A percentile compares a stretch with the other conserved stretches of the same genome.
phyloP scores from a whole-genome alignment of 2,113 vertebrate genomes.

The Origma solitaria region DNA sequence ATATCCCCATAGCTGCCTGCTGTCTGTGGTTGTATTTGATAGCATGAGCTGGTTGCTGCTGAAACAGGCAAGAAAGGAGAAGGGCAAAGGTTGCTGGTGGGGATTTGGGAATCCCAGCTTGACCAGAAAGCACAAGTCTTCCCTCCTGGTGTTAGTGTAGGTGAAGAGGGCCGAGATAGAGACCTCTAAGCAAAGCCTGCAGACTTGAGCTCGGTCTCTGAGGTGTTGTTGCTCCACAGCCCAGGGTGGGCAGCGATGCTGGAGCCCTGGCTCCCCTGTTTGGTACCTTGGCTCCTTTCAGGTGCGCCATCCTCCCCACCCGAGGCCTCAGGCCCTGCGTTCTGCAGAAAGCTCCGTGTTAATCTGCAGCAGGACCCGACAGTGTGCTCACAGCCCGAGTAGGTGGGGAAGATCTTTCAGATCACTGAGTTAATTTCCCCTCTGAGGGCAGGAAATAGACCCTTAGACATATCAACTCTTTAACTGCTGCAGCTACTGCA shows the following conservation, averaged over 20 bases:
- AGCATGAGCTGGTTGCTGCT: not conserved
- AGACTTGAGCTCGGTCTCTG: rapidly evolving
- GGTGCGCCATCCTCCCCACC: not conserved
- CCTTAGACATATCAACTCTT: not conserved
- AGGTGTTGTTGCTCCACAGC: not conserved
- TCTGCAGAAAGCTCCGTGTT: rapidly evolving
- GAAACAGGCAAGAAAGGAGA: not conserved
- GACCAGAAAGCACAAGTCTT: not conserved
- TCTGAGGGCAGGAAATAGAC: not conserved
- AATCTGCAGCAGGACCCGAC: not conserved
- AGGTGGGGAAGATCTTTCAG: not conserved
- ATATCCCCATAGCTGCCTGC: not conserved
- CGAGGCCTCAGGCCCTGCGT: not conserved
- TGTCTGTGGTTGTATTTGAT: not conserved
- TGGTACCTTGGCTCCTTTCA: not conserved
- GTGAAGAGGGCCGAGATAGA: not conserved
- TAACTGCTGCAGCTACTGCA: not conserved
- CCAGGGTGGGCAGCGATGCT: rapidly evolving
- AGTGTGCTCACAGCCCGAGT: not conserved
- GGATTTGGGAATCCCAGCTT: not conserved
- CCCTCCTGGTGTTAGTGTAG: rapidly evolving
- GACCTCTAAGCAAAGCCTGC: not conserved
- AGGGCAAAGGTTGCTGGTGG: not conserved
- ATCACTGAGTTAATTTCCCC: not conserved
- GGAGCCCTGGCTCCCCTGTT: not conserved